Percentiles rank a stretch among this genome's conserved stretches.
These are phyloP conservation scores for Corythornis vintsioides DNA, from an alignment of 2,113 vertebrate species.

Conservation along the genomic window DNA sequence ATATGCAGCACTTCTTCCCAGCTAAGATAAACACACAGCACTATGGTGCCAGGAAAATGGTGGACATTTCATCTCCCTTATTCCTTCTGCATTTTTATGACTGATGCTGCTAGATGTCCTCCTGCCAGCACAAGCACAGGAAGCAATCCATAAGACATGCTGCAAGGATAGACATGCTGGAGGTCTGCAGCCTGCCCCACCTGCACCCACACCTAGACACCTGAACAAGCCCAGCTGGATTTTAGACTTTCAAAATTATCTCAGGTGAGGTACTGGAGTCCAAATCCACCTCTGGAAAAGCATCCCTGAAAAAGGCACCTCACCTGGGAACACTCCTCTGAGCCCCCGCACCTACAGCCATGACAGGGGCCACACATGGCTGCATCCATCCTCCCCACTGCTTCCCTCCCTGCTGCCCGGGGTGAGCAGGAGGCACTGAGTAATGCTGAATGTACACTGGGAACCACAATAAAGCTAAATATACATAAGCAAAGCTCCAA, in stretches of 20 bases:
- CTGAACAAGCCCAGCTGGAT: not conserved
- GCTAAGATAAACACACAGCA: not conserved
- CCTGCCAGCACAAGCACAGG: not conserved
- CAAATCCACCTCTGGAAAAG: not conserved
- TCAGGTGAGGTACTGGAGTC: not conserved
- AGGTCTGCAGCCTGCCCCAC: not conserved
- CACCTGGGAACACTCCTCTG: not conserved
- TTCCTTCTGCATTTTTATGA: not conserved
- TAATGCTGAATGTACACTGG: accelerated
- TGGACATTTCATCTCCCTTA: not conserved
- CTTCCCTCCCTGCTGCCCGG: not conserved
- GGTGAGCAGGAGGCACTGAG: accelerated
- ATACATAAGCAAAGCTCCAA: not conserved
- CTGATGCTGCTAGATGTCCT: not conserved
- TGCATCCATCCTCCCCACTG: not conserved
- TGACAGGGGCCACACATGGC: accelerated
- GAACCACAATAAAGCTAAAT: not conserved
- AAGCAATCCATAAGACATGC: accelerated
- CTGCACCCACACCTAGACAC: not conserved
- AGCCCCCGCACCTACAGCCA: accelerated
- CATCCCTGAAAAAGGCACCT: not conserved
- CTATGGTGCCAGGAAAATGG: not conserved
- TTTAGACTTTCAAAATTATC: not conserved
- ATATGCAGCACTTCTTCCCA: not conserved
- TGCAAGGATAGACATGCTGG: not conserved